Conservation (phyloP, 2,113 vertebrate species). For the Rhynchomys soricoides region DNA sequence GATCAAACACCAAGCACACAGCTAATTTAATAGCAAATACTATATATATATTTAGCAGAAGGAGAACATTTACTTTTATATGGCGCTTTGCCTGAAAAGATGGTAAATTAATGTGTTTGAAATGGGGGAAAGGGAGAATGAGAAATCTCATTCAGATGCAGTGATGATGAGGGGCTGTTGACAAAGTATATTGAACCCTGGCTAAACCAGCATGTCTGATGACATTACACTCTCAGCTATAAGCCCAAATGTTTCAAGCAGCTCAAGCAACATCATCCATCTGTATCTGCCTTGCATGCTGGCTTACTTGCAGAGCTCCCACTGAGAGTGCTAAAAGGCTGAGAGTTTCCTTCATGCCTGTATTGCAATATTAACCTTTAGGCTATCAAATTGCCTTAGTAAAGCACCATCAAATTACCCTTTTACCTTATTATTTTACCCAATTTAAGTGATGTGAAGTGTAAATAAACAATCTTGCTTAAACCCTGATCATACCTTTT, state of each 20-base stretch:
- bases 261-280: not conserved
- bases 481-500: not conserved
- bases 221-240: not conserved
- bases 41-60: not conserved
- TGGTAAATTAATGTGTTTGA: not conserved
- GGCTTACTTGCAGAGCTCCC: not conserved
- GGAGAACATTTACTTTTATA: not conserved
- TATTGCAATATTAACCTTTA: constrained; percentile 55
- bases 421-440: not conserved
- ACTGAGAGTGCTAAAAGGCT: constrained; percentile 21
- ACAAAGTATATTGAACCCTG: not conserved
- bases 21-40: not conserved
- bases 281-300: constrained; percentile 67
- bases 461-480: constrained; percentile 47
- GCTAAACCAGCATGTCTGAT: not conserved
- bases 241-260: constrained; percentile 10
- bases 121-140: fast-evolving
- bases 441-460: constrained; percentile 1
- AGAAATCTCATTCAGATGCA: not conserved
- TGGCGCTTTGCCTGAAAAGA: not conserved
- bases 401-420: not conserved
- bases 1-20: not conserved
- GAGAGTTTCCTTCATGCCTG: constrained; percentile 24
- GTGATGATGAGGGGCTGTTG: not conserved
- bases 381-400: constrained; percentile 42